Evolutionary conservation across 2,888 invertebrate genomes (phyloP).

Genomic region (Ctenicera cuprea): DNA sequence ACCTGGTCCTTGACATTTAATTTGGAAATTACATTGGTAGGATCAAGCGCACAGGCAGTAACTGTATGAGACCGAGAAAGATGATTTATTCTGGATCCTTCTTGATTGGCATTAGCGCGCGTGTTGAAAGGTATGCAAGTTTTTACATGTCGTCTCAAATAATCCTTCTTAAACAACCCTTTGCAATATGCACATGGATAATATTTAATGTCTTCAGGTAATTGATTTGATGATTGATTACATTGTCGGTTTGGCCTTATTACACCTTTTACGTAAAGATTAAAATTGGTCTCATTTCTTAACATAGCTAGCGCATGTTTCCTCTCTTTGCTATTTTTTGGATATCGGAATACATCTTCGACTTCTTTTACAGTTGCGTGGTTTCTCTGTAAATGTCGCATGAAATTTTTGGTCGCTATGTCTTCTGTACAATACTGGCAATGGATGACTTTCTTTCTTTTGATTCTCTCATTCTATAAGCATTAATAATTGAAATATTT

Average conservation of each 20-base stretch:
- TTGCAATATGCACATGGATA: conserved; percentile 24
- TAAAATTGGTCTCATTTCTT: conserved; percentile 10
- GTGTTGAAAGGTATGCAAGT: not conserved
- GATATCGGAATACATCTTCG: conserved; percentile 28
- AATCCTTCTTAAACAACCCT: conserved; percentile 12
- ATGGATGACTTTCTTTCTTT: conserved; percentile 8
- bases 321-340: conserved; percentile 35
- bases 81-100: not conserved
- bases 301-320: conserved; percentile 2
- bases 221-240: not conserved
- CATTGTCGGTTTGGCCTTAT: not conserved
- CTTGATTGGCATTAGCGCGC: not conserved
- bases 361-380: conserved; percentile 35
- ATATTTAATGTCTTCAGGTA: conserved; percentile 1
- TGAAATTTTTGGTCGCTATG: conserved; percentile 10
- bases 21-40: conserved; percentile 20
- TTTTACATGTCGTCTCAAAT: conserved; percentile 22
- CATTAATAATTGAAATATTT: not conserved
- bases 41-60: conserved; percentile 21
- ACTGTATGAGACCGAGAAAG: conserved; percentile 22
- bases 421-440: conserved; percentile 7
- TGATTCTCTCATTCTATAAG: not conserved
- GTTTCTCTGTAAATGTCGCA: conserved; percentile 33
- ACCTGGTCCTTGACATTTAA: conserved; percentile 29
- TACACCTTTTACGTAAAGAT: not conserved